Evolutionary conservation across 1,140 invertebrate species (phyloP), one percentile per base, ranked within the genome.

Genomic region (Grapholita molesta): DNA sequence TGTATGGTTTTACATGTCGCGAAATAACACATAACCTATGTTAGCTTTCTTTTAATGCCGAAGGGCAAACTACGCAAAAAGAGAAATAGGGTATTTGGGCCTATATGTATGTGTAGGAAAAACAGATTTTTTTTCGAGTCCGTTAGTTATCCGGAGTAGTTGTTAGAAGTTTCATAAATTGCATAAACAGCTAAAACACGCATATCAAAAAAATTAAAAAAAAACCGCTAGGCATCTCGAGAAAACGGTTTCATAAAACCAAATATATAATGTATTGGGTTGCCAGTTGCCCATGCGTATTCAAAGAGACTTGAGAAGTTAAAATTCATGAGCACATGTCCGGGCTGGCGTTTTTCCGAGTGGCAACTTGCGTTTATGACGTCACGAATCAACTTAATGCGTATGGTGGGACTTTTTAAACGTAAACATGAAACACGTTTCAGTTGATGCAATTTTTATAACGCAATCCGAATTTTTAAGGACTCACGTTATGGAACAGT

Each of bases 321-420:
- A 82, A 86, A 86, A 88, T 88, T 86, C 86, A 88, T 85, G 82
- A 85, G 78, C 65, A 76, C 73, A 72, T 79, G 74, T 73, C 55
- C 67, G 75, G 73, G 75, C 76, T 69, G 67, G 70, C 76, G 84
- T 83, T 85, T 82, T 85, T 75, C 74, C 66, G 70, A 70, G 70
- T 79, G 82, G 80, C 77, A 82, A 79, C 80, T 70, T 70, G 70
- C 64, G 70, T 80, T 84, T 82, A 86, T 84, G 84, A 86, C 78
- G 77, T 87, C 86, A 87, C 85, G 86, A 85, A 70, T 75, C 64
- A 83, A 75, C 70, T 76, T 86, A 86, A 86, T 84, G 78, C 76
- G 77, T 73, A 77, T 70, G 42, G 64, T 33, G 67, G 70, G 65
- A 55, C 71, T 70, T 76, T 71, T 71, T 75, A 72, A 24, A 70